These are phyloP conservation scores for Camponotus pennsylvanicus DNA, from an alignment of 1,140 invertebrate genomes.

Conservation along the genomic window DNA sequence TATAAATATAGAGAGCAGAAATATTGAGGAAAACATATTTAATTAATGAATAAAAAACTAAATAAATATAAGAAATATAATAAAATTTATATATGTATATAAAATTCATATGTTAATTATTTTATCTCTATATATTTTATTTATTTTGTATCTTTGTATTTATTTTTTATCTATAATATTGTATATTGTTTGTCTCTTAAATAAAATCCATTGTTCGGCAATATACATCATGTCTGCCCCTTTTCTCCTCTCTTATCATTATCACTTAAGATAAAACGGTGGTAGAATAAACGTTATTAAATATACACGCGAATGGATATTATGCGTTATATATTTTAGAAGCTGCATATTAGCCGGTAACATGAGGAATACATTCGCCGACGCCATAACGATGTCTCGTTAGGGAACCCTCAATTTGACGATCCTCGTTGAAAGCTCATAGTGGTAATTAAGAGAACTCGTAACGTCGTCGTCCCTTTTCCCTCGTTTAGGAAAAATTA, in stretches of 20 bases:
- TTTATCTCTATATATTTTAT: too few relatives aligned
- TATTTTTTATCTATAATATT: too few relatives aligned
- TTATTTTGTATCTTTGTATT: too few relatives aligned
- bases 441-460: constrained; percentile 29
- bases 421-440: constrained; percentile 3
- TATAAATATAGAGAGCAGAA: too few relatives aligned
- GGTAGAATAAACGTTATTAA: neutral
- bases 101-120: too few relatives aligned
- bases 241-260: neutral
- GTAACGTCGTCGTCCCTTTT: constrained; percentile 2
- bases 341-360: constrained; percentile 17
- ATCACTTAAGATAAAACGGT: neutral
- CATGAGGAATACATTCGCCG: constrained; percentile 8
- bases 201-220: neutral
- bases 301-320: constrained; percentile 1
- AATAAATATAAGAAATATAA: neutral
- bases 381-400: constrained; percentile 62
- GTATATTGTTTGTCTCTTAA: neutral
- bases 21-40: neutral
- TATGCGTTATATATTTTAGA: neutral
- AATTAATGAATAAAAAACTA: neutral
- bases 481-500: constrained; percentile 9
- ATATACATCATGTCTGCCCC: neutral
- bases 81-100: neutral
- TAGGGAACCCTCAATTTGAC: constrained; percentile 42